phyloP scores from a whole-genome alignment of 2,888 invertebrate genomes.

The Caenorhabditis becei region DNA sequence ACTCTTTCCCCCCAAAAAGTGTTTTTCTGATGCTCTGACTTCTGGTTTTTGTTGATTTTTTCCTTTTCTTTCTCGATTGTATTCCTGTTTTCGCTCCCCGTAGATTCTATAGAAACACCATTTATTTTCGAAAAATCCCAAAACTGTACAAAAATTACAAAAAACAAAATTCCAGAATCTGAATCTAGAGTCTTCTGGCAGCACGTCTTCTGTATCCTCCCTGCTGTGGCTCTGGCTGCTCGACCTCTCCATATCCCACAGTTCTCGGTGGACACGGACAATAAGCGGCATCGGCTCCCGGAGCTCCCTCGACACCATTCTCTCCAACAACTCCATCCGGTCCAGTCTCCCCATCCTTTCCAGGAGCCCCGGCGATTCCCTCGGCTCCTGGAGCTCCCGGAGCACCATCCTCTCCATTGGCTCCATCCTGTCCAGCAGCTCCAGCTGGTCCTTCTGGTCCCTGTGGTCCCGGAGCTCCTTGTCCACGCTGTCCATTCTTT shows the following conservation, averaged over 20 bases:
- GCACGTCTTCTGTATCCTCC: slow-evolving; percentile 46
- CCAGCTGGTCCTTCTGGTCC: slow-evolving; percentile 64
- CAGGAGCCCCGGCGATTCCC: slow-evolving; percentile 52
- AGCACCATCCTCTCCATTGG: slow-evolving; percentile 35
- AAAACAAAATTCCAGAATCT: too few relatives aligned
- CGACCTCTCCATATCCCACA: slow-evolving; percentile 48
- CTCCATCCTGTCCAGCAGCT: slow-evolving; percentile 52
- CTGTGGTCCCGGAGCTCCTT: slow-evolving; percentile 58
- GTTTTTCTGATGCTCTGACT: slow-evolving; percentile 20
- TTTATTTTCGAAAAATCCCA: not conserved
- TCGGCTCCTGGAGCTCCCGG: slow-evolving; percentile 42
- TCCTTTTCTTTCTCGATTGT: not conserved
- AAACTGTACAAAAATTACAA: slow-evolving; percentile 25
- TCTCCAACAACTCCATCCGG: slow-evolving; percentile 57
- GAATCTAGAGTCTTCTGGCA: slow-evolving; percentile 41
- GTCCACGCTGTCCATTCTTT: slow-evolving; percentile 59
- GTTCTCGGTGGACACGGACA: slow-evolving; percentile 60
- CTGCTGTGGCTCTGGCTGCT: slow-evolving; percentile 42
- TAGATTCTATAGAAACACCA: not conserved
- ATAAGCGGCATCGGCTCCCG: slow-evolving; percentile 64
- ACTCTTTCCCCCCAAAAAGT: too few relatives aligned
- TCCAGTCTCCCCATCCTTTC: slow-evolving; percentile 44
- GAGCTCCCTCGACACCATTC: slow-evolving; percentile 62
- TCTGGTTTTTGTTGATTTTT: slow-evolving; percentile 20
- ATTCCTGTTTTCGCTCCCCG: not conserved